These are phyloP conservation scores for Epistrophe grossulariae DNA, from an alignment of 2,888 invertebrate genomes.

Conservation along the genomic window DNA sequence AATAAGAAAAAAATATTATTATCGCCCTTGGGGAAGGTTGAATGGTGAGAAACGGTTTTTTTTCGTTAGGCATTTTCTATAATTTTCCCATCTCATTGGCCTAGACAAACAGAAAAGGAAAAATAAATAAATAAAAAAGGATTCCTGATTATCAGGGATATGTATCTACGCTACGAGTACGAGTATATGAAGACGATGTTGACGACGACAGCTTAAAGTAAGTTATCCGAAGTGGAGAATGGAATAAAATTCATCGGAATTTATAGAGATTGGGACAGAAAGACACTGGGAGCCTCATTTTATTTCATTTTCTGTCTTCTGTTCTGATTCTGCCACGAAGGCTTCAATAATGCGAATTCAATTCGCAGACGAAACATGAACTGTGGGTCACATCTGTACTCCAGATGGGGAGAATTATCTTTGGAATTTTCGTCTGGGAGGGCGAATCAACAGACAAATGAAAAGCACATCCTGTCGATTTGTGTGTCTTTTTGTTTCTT, in stretches of 20 bases:
- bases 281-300: slow-evolving; percentile 38
- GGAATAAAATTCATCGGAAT: slow-evolving; percentile 59
- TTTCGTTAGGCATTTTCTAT: slow-evolving; percentile 24
- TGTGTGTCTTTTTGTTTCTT: slow-evolving; percentile 20
- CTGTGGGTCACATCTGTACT: slow-evolving; percentile 75
- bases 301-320: slow-evolving; percentile 21
- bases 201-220: slow-evolving; percentile 50
- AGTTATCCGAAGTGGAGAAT: slow-evolving; percentile 67
- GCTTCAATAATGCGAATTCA: slow-evolving; percentile 75
- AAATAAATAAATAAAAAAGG: slow-evolving; percentile 58
- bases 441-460: slow-evolving; percentile 56
- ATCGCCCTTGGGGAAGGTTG: slow-evolving; percentile 75
- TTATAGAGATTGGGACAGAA: slow-evolving; percentile 51
- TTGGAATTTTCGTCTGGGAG: slow-evolving; percentile 65
- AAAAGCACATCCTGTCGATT: slow-evolving; percentile 74
- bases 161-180: background rate
- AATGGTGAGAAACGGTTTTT: slow-evolving; percentile 67
- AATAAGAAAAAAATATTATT: slow-evolving; percentile 48
- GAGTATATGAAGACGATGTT: background rate
- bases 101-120: slow-evolving; percentile 13
- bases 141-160: slow-evolving; percentile 46
- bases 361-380: slow-evolving; percentile 75
- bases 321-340: slow-evolving; percentile 21
- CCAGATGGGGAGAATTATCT: slow-evolving; percentile 71
- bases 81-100: slow-evolving; percentile 59